Base-by-base conservation (phyloP, 2,113 vertebrate genomes). In the Balaeniceps rex region DNA sequence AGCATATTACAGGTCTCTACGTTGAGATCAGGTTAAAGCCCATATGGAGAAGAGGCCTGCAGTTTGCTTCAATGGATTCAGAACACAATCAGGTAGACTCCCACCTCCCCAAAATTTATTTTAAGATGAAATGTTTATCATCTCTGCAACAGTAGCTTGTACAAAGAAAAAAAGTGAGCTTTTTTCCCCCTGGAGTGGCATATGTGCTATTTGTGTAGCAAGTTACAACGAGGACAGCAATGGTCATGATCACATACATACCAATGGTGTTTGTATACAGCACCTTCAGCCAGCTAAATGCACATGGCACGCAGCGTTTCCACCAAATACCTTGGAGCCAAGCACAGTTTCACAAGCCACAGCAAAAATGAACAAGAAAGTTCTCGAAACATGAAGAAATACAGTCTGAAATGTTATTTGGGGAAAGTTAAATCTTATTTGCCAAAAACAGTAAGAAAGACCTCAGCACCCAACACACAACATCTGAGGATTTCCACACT, bases 161-260 rank as follows among this genome's bases (percentile, higher is more conserved):
- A 68, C 29, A 85, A 88, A 75, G 11, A 26, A 24, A 87, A 51
- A 63, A 51, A 44, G 10, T 47, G 26, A 75, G 10, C 3, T 12
- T 26, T 24, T 47, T 28, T 33, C 7, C 5, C n/a, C 40, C 21
- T 33, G 15, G 19, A 61, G 16, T 28, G 19, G 18, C 11, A 22
- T 16, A 69, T 9, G 22, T 46, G 36, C 24, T 57, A 19, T 61
- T 66, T 61, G 47, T 2, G 0, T 7, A 58, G 38, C 47, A 79
- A 31, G 21, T 46, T 69, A 69, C 36, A 60, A 6, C 11, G 28
- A 74, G 60, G n/a, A 74, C n/a, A 82, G 60, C 44, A 51, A 7
- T 13, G 21, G 29, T 28, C 36, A n/a, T 7, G 40, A 26, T 51
- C 60, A 34, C 0, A 0, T 26, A 34, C 0, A 0, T 26, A 19